Evolutionary conservation across 2,888 invertebrate species (phyloP), one percentile per base, ranked within the genome.

Genomic region (Baronia brevicornis): DNA sequence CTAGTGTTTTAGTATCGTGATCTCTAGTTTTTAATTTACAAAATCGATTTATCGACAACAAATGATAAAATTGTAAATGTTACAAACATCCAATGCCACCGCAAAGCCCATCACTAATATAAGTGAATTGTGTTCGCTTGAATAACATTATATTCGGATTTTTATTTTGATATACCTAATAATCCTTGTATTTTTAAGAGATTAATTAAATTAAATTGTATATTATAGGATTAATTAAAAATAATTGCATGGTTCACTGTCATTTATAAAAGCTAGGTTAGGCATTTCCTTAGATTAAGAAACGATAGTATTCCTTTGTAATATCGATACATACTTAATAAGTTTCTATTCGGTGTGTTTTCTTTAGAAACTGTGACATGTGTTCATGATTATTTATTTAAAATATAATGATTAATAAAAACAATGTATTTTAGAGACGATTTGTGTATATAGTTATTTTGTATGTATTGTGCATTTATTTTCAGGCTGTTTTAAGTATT

Each of bases 381-480:
- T 66, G 68, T 68, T 66, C 63, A 58, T 44, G 43, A 55, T 71
- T 67, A 72, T 63, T 73, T 77, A 79, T 73, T 68, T 54, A 46
- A 61, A 48, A 51, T 48, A 59, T 56, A 61, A 63, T 50, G 19
- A 62, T 43, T 54, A 46, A 42, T 45, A 48, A 54, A 49, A 51
- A 44, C 43, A 37, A 54, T 50, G n/a, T 60, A 59, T 56, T 50
- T 51, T 60, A 53, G 48, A 53, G 52, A 48, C 54, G 45, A 53
- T 51, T 54, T 60, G 44, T 79, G 77, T 79, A 79, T 72, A 79
- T 79, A 79, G 58, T 60, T 64, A 49, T 63, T 60, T 59, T 55
- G 54, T 68, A 74, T 77, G 66, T 74, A 68, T 75, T 77, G 71
- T 71, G 78, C 79, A 78, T 79, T 79, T 79, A 79, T 56, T 67